These are phyloP conservation scores for Lomographa bimaculata DNA, from an alignment of 2,888 invertebrate genomes.

Conservation along the genomic window DNA sequence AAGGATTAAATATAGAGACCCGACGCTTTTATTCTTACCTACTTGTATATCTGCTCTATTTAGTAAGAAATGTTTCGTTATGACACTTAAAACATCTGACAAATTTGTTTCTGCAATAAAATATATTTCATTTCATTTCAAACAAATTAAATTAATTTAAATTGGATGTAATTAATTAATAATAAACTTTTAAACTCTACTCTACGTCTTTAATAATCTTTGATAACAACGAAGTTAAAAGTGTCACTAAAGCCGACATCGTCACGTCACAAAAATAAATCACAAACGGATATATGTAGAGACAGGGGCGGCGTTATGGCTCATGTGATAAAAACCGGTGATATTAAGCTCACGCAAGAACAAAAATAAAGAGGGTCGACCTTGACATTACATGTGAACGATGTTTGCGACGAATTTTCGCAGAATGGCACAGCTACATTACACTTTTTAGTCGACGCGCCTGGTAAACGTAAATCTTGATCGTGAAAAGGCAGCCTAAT, in stretches of 20 bases:
- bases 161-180: too few relatives aligned
- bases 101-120: too few relatives aligned
- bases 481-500: too few relatives aligned
- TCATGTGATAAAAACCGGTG: constrained; percentile 26
- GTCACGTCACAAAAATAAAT: constrained; percentile 12
- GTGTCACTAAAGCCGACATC: background rate
- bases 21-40: too few relatives aligned
- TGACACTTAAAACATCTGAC: too few relatives aligned
- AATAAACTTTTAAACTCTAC: too few relatives aligned
- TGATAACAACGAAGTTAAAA: background rate
- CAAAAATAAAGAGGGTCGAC: constrained; percentile 29
- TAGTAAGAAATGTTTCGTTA: too few relatives aligned
- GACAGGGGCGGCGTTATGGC: constrained; percentile 10
- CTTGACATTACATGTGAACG: constrained; percentile 31
- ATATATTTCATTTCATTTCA: too few relatives aligned
- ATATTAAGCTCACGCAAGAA: constrained; percentile 25
- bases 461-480: constrained; percentile 14
- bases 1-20: too few relatives aligned
- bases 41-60: too few relatives aligned
- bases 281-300: constrained; percentile 9
- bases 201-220: too few relatives aligned
- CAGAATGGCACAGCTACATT: constrained; percentile 10
- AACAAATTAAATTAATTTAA: too few relatives aligned
- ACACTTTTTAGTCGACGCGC: constrained; percentile 20
- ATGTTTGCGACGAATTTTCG: constrained; percentile 17